Evolutionary conservation across 2,797 vertebrate species (phyloP).

Genomic region (Hephaestus fuliginosus): DNA sequence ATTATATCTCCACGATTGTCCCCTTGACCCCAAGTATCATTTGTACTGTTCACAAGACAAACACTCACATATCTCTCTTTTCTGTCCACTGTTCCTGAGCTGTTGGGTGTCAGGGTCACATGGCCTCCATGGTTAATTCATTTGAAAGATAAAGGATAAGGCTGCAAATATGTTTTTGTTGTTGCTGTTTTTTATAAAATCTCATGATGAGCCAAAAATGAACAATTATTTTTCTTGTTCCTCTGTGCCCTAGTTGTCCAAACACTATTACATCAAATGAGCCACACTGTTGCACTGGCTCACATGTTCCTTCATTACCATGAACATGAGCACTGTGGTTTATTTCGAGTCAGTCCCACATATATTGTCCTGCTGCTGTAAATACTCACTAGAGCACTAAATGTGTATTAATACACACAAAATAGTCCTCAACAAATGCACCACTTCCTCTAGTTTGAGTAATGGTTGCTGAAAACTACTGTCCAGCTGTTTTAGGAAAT

Average conservation of each 20-base stretch:
- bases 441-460: too few relatives aligned
- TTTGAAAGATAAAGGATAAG: slow-evolving; percentile 21
- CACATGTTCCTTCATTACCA: background rate
- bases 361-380: background rate
- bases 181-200: background rate
- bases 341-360: background rate
- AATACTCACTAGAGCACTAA: background rate
- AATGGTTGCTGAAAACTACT: background rate
- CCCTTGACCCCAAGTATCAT: slow-evolving; percentile 59
- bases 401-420: background rate
- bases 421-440: background rate
- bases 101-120: slow-evolving; percentile 38
- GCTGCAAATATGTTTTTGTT: slow-evolving; percentile 4
- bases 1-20: slow-evolving; percentile 61
- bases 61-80: background rate
- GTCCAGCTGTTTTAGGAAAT: background rate
- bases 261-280: background rate
- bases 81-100: slow-evolving; percentile 31
- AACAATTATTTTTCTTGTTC: background rate
- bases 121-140: slow-evolving; percentile 31
- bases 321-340: background rate
- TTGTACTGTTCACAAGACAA: slow-evolving; percentile 58
- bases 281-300: background rate
- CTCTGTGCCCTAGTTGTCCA: background rate
- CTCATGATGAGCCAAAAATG: background rate